phyloP scores from a whole-genome alignment of 2,113 vertebrate species.

The Gnathonemus longibarbis region DNA sequence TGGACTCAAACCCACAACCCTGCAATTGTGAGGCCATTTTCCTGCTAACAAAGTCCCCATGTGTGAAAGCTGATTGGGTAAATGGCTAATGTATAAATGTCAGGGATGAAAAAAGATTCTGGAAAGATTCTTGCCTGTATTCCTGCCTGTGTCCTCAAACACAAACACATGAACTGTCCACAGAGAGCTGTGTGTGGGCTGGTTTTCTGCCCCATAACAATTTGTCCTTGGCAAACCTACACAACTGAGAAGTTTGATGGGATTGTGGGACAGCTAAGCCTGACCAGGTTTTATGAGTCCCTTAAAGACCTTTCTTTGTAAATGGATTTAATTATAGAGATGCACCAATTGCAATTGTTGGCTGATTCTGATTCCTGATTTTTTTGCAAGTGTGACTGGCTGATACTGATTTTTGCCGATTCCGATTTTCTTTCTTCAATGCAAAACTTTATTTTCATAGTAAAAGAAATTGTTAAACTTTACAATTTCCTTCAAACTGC shows the following conservation, averaged over 20 bases:
- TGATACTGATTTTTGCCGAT: too few relatives aligned
- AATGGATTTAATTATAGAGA: neutral
- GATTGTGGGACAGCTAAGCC: neutral
- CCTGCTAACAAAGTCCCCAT: neutral
- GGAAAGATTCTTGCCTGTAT: neutral
- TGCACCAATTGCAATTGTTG: too few relatives aligned
- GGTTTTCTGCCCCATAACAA: neutral
- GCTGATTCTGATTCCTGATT: too few relatives aligned
- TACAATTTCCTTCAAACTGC: too few relatives aligned
- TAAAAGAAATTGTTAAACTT: too few relatives aligned
- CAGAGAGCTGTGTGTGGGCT: neutral
- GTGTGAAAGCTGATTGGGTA: neutral
- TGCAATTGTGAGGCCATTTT: neutral
- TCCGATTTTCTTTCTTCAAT: too few relatives aligned
- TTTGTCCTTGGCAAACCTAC: neutral
- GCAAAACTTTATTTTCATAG: too few relatives aligned
- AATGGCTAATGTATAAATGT: neutral
- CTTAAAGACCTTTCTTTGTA: neutral
- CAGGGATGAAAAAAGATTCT: neutral
- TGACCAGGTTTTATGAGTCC: neutral
- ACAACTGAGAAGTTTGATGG: neutral
- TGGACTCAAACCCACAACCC: neutral
- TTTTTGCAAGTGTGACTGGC: too few relatives aligned
- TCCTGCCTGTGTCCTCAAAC: neutral
- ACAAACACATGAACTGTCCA: neutral